These are phyloP conservation scores for Leptodirus hochenwartii DNA, from an alignment of 2,888 invertebrate genomes.

Conservation along the genomic window DNA sequence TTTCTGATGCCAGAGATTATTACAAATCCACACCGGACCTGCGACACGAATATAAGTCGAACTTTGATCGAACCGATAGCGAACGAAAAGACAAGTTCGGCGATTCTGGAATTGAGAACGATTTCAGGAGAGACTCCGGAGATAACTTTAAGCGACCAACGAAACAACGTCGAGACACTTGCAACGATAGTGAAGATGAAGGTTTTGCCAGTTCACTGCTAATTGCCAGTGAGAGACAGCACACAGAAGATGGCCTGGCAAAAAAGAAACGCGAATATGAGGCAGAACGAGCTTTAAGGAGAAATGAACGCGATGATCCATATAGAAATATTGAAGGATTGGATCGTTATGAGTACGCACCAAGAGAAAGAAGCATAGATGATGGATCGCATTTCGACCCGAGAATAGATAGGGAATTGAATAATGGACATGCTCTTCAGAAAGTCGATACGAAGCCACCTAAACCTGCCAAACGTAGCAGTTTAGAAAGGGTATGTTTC, in stretches of 20 bases:
- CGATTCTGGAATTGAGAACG: conserved; percentile 69
- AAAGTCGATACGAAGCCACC: conserved; percentile 30
- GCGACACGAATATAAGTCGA: conserved; percentile 32
- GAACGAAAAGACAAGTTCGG: conserved; percentile 43
- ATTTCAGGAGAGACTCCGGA: conserved; percentile 52
- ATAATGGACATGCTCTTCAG: conserved; percentile 22
- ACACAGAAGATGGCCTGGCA: conserved; percentile 43
- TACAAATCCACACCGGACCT: conserved; percentile 45
- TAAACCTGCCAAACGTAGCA: conserved; percentile 47
- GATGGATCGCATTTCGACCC: conserved; percentile 49
- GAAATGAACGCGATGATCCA: conserved; percentile 17
- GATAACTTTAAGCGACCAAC: conserved; percentile 22
- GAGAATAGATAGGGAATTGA: conserved; percentile 36
- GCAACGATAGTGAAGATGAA: conserved; percentile 50
- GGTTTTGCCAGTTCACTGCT: conserved; percentile 49
- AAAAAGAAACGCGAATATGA: conserved; percentile 18
- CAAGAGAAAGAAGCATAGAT: conserved; percentile 41
- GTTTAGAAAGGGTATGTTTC: conserved; percentile 56
- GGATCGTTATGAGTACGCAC: conserved; percentile 34
- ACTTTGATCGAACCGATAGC: conserved; percentile 28
- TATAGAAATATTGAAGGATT: conserved; percentile 24
- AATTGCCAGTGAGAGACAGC: conserved; percentile 53
- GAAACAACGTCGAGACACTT: conserved; percentile 19
- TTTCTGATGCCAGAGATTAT: conserved; percentile 28
- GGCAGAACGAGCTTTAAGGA: conserved; percentile 16